Percentiles rank a stretch among this genome's conserved stretches.
These are phyloP conservation scores for Tipula confusa DNA, from an alignment of 2,888 invertebrate species.

Conservation along the genomic window DNA sequence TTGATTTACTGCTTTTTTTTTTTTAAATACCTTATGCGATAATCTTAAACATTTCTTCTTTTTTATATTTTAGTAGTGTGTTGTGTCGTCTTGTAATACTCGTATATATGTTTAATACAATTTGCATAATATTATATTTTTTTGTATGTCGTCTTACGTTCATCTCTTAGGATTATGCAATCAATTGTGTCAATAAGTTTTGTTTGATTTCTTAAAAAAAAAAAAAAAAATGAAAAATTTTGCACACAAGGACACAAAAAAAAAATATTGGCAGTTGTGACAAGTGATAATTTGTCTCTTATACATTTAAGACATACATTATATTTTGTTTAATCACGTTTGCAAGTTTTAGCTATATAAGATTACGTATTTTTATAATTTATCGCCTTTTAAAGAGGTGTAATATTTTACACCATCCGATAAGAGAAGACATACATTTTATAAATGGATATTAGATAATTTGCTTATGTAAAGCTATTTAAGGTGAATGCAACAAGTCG, in stretches of 20 bases:
- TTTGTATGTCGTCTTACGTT: neutral
- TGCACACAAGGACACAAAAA: neutral
- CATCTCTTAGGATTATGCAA: neutral
- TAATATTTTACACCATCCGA: neutral
- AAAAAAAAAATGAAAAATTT: neutral
- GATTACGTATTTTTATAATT: neutral
- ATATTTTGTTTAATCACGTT: neutral
- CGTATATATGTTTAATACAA: neutral
- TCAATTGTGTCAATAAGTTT: neutral
- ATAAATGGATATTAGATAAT: conserved; percentile 4
- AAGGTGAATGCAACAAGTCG: neutral
- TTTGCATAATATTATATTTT: neutral
- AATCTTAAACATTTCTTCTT: neutral
- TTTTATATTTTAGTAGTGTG: neutral
- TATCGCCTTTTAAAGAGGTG: neutral
- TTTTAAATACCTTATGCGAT: neutral
- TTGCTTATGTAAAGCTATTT: neutral
- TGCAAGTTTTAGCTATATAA: neutral
- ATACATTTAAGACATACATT: neutral
- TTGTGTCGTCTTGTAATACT: neutral
- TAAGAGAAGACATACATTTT: neutral
- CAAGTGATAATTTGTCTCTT: neutral
- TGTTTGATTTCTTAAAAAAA: neutral
- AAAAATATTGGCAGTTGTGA: neutral
- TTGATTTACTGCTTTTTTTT: neutral